Evolutionary conservation across 2,113 vertebrate species (phyloP), one percentile per base, ranked within the genome.

Genomic region (Xenus cinereus): DNA sequence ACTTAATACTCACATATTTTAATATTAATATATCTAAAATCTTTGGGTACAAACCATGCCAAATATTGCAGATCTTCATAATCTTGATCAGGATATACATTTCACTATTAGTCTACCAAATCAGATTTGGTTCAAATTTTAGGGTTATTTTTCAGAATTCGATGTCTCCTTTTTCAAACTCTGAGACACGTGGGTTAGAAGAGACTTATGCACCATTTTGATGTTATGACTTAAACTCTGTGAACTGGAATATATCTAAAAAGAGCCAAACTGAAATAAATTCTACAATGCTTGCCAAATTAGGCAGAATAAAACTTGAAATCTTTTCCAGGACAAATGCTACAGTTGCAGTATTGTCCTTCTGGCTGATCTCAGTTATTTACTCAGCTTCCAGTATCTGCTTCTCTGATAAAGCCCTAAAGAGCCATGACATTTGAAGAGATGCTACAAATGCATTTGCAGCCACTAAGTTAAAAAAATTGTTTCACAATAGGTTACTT

Each of bases 281-380:
- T 71, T 76, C 11, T 39, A 14, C 10, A 66, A 18, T 24, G 17
- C 9, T 62, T 90, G n/a, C 15, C 21, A 84, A 57, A 66, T 76
- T 39, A 35, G 24, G 9, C 45, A 72, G 39, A 78, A 43, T 9
- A 37, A 78, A 20, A 2, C 53, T 0, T 0, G 1, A 60, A 23
- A 53, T 43, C 64, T 78, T 56, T 41, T 83, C 50, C n/a, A 54
- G 14, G n/a, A 45, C 7, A 66, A 54, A 50, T 54, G 24, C 7
- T 69, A 48, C 17, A 59, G 26, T 28, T 69, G 14, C 35, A 27
- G 9, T 27, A 59, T 28, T 75, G 14, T 75, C 67, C 35, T 74
- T 66, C 35, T 60, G 60, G 28, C 19, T 60, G 37, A 28, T n/a
- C 33, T 53, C n/a, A 28, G 33, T 33, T 82, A 27, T 32, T 89